These are phyloP conservation scores for Acropora tenuis DNA, from an alignment of 64 coral and sea anemone genomes.

Conservation along the genomic window DNA sequence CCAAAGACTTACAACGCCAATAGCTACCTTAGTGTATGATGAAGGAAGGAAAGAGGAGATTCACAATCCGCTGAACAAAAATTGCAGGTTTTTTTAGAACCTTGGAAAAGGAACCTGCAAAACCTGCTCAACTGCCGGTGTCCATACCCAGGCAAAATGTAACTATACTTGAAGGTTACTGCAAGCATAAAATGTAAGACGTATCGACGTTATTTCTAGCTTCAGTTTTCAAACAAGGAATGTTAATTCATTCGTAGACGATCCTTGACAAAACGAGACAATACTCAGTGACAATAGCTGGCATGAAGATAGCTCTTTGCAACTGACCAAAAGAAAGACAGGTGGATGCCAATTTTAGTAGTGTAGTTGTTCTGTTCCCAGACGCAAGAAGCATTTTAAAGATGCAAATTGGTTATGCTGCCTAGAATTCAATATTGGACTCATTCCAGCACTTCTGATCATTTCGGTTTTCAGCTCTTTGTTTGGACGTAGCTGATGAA, in stretches of 20 bases:
- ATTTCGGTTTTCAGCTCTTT: too few relatives aligned
- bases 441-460: too few relatives aligned
- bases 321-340: background rate
- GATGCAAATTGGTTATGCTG: background rate
- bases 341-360: background rate
- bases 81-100: background rate
- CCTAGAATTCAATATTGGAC: background rate
- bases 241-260: background rate
- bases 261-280: background rate
- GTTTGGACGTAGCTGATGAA: too few relatives aligned
- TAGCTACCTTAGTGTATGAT: too few relatives aligned
- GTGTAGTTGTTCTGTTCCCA: background rate
- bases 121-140: conserved; percentile 16
- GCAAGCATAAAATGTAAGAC: background rate
- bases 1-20: too few relatives aligned
- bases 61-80: too few relatives aligned
- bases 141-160: conserved; percentile 11
- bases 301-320: background rate
- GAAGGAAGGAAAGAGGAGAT: too few relatives aligned
- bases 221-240: background rate
- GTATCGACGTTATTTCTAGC: background rate
- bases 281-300: background rate
- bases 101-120: background rate
- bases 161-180: conserved; percentile 37
- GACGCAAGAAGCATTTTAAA: background rate